Percentiles rank a stretch among this genome's conserved stretches.
These are phyloP conservation scores for Cyanoderma ruficeps DNA, from an alignment of 2,113 vertebrate species.

Conservation along the genomic window DNA sequence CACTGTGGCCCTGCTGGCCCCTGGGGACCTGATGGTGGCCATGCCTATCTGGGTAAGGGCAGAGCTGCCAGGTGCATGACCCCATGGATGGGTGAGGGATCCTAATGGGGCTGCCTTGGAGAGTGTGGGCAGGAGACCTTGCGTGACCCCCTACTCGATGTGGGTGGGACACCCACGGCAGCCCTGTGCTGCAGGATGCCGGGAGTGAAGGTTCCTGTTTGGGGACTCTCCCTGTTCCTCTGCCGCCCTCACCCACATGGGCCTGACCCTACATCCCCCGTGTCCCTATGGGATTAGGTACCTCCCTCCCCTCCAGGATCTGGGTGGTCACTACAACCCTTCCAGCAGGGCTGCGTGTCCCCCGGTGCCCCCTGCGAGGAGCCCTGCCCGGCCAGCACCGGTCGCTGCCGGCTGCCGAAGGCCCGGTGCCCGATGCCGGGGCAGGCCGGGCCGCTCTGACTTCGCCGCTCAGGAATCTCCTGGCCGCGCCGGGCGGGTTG, in stretches of 20 bases:
- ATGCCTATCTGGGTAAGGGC: rapidly evolving
- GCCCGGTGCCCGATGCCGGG: conserved; percentile 40
- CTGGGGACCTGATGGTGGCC: background rate
- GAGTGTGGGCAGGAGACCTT: no score
- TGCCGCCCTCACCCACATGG: background rate
- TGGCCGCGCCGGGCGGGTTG: no score
- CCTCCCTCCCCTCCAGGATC: rapidly evolving
- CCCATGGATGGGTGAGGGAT: background rate
- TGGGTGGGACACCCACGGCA: background rate
- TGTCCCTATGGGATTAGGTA: background rate
- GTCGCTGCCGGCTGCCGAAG: conserved; percentile 5
- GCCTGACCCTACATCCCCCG: rapidly evolving
- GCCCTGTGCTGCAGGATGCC: background rate
- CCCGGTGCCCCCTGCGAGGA: background rate
- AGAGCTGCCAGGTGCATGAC: background rate
- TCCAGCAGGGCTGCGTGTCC: background rate
- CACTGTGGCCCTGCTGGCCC: background rate
- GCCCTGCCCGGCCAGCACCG: background rate
- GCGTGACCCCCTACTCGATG: rapidly evolving
- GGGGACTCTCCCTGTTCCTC: background rate
- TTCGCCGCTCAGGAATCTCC: conserved; percentile 51
- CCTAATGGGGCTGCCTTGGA: background rate
- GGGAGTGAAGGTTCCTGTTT: background rate
- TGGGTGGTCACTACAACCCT: no score
- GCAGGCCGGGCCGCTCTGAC: conserved; percentile 48